These are phyloP conservation scores for Cydia strobilella DNA, from an alignment of 1,140 invertebrate genomes.

Conservation along the genomic window DNA sequence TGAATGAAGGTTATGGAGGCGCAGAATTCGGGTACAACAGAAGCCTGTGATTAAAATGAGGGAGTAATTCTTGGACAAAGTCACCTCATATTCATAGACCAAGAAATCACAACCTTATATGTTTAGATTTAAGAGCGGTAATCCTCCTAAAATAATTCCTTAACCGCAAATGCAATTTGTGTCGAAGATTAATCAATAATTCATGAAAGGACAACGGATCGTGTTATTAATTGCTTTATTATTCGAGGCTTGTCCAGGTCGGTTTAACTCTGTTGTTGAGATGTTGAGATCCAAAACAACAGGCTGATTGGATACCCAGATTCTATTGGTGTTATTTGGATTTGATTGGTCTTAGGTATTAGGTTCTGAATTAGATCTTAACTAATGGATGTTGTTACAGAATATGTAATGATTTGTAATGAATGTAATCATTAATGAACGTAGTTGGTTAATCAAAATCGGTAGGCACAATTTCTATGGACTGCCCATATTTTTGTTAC, in stretches of 20 bases:
- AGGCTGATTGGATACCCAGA: neutral
- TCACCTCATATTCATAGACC: neutral
- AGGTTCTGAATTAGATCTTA: neutral
- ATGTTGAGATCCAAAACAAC: constrained; percentile 18
- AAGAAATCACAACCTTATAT: neutral
- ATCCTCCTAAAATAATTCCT: neutral
- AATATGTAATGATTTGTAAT: neutral
- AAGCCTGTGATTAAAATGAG: constrained; percentile 25
- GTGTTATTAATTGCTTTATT: constrained; percentile 45
- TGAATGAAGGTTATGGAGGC: constrained; percentile 21
- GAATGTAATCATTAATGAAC: neutral
- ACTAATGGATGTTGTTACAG: neutral
- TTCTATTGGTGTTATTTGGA: neutral
- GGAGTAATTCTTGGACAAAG: neutral
- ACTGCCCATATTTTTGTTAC: no score
- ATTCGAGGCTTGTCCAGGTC: constrained; percentile 36
- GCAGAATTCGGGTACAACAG: neutral
- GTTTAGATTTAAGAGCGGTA: neutral
- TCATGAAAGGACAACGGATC: constrained; percentile 41
- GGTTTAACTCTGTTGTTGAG: constrained; percentile 1
- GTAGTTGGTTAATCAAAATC: no score
- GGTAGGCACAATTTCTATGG: no score
- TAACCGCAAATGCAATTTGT: neutral
- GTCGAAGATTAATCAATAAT: constrained; percentile 41
- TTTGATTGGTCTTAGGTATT: neutral